These are phyloP conservation scores for Papilio helenus DNA, from an alignment of 1,140 invertebrate genomes.

Conservation along the genomic window DNA sequence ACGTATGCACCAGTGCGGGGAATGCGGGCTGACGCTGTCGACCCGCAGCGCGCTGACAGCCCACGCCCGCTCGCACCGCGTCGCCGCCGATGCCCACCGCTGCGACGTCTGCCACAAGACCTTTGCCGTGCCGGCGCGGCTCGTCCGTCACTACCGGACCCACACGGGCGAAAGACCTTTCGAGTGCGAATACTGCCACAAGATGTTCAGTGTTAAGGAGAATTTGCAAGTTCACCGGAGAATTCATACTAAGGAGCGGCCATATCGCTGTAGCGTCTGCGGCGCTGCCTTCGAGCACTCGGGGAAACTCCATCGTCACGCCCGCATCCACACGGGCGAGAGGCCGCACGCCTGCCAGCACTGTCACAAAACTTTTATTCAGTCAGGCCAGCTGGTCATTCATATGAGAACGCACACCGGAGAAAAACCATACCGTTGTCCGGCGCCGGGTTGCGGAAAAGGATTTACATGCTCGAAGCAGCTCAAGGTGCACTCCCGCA, in stretches of 20 bases:
- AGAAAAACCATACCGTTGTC: constrained; percentile 95
- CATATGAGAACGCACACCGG: constrained; percentile 95
- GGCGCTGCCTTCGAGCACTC: constrained; percentile 96
- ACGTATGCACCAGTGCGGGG: constrained; percentile 79
- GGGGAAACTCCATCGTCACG: constrained; percentile 95
- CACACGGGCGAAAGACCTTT: constrained; percentile 94
- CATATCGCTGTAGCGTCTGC: constrained; percentile 95
- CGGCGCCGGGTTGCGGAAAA: constrained; percentile 90
- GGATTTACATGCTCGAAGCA: constrained; percentile 96
- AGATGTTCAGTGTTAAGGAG: constrained; percentile 96
- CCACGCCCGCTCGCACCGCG: constrained; percentile 84
- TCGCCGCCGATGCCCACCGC: constrained; percentile 88
- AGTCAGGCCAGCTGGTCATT: constrained; percentile 93
- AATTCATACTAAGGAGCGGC: constrained; percentile 94
- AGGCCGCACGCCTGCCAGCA: constrained; percentile 96
- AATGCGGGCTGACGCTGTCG: constrained; percentile 84
- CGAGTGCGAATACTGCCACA: constrained; percentile 96
- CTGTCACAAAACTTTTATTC: constrained; percentile 95
- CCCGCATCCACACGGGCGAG: constrained; percentile 96
- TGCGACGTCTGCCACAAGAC: constrained; percentile 96
- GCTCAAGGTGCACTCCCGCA: constrained; percentile 92
- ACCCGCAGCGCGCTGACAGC: constrained; percentile 85
- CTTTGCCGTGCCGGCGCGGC: constrained; percentile 94
- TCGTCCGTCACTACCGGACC: constrained; percentile 95
- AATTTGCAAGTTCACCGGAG: constrained; percentile 95